A percentile compares a stretch with the other conserved stretches of the same genome.
Evolutionary conservation across 2,888 invertebrate species (phyloP).

Genomic region (Dynastes maya): DNA sequence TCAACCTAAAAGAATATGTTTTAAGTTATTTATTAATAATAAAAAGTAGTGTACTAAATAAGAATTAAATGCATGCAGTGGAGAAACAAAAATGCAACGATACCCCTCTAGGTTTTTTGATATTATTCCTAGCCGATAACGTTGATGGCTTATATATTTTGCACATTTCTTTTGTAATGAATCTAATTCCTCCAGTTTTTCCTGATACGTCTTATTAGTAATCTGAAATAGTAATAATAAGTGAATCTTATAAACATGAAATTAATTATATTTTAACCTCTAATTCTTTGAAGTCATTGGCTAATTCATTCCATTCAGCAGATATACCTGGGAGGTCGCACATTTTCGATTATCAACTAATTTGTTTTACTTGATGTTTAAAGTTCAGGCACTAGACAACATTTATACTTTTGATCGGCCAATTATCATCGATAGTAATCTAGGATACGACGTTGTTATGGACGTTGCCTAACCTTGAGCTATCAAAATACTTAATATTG

Average conservation of each 20-base stretch:
- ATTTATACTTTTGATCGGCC: conserved; percentile 26
- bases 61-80: background rate
- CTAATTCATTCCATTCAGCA: conserved; percentile 85
- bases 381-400: background rate
- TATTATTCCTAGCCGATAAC: conserved; percentile 90
- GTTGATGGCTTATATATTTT: conserved; percentile 92
- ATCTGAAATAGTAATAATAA: conserved; percentile 71
- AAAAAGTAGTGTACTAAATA: background rate
- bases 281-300: conserved; percentile 84
- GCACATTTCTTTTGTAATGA: conserved; percentile 89
- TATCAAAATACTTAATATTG: background rate
- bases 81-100: conserved; percentile 61
- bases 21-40: background rate
- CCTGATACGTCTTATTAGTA: conserved; percentile 86
- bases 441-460: too few species aligned
- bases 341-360: conserved; percentile 56
- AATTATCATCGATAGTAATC: background rate
- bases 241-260: conserved; percentile 49
- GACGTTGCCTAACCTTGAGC: background rate
- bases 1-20: conserved; percentile 59
- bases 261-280: conserved; percentile 76
- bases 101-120: conserved; percentile 86
- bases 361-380: background rate
- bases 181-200: conserved; percentile 88
- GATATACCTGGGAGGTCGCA: conserved; percentile 60